Evolutionary conservation across 2,888 invertebrate genomes (phyloP), one percentile per base, ranked within the genome.

Genomic region (Marasmarcha lunaedactyla): DNA sequence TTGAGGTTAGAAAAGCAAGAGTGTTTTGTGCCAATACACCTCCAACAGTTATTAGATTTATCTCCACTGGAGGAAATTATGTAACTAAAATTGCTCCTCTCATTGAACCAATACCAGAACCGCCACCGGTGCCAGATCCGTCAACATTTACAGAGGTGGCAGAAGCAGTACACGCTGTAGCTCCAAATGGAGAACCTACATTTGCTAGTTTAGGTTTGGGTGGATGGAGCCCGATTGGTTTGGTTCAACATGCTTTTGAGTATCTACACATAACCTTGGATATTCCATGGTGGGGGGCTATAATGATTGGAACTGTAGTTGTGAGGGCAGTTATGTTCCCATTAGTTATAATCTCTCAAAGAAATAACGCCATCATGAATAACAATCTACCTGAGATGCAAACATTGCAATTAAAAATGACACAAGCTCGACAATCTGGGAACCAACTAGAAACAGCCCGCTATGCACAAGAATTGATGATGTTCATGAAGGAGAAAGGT

Each of bases 221-320:
- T 1, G 90, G 93, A 15, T 93, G 90, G 88, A 79, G 86, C 11
- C 97, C 97, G 0, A 85, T 91, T 1, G 97, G 97, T 1, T 63
- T 94, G 3, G 85, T 95, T 10, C 94, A 97, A 66, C 85, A 88
- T 35, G 86, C 87, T 45, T 77, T 98, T 53, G 97, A 98, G 70
- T 90, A 83, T 55, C 52, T 97, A 30, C 98, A 98, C 62, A 86
- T 93, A n/a, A 72, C 85, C 0, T 69, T 87, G 9, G 94, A 91
- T 51, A 48, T 98, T 9, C 98, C 98, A 1, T 98, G 98, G 98
- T 98, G 97, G 96, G 89, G 86, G 27, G 84, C 93, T 9, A 96
- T 98, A 52, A 84, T 90, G 1, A 72, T 91, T 40, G 92, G 92
- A n/a, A 97, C 97, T 1, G 43, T 93, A 1, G 68, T 88, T 20